Conservation (phyloP, 1,140 invertebrate species). For the Leptinotarsa undecemlineata region DNA sequence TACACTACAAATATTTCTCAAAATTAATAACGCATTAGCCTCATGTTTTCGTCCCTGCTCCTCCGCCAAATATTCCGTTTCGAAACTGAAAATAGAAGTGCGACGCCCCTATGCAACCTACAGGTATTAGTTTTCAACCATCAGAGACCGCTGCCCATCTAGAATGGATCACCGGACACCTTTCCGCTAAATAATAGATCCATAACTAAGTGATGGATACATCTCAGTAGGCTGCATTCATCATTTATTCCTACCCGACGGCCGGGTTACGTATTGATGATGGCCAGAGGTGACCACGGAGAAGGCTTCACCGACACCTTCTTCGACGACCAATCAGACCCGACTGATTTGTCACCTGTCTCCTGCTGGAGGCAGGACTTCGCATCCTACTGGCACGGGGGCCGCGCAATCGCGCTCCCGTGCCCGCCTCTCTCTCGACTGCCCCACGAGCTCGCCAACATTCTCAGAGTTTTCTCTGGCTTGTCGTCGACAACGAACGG, state of each 20-base stretch:
- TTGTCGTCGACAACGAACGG: constrained; percentile 34
- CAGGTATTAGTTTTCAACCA: too few species aligned
- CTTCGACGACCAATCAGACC: constrained; percentile 47
- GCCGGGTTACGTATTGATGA: constrained; percentile 45
- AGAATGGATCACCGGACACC: constrained; percentile 5
- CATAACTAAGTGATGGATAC: constrained; percentile 45
- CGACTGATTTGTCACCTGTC: constrained; percentile 53
- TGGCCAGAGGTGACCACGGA: constrained; percentile 46
- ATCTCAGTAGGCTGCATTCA: constrained; percentile 44
- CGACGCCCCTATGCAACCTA: too few species aligned
- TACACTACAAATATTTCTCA: not conserved
- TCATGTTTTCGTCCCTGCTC: not conserved
- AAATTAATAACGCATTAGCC: not conserved
- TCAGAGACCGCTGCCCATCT: constrained; percentile 4
- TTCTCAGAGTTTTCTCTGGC: constrained; percentile 40
- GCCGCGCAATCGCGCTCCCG: constrained; percentile 47
- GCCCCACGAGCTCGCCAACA: constrained; percentile 44
- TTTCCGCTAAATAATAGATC: constrained; percentile 20
- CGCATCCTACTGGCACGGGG: constrained; percentile 47
- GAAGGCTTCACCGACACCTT: constrained; percentile 44
- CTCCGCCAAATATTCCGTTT: not conserved
- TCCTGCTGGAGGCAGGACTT: constrained; percentile 45
- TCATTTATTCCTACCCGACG: constrained; percentile 43
- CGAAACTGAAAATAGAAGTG: not conserved
- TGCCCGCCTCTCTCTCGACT: constrained; percentile 40